Evolutionary conservation across 2,113 vertebrate genomes (phyloP).

Genomic region (Salvator merianae): DNA sequence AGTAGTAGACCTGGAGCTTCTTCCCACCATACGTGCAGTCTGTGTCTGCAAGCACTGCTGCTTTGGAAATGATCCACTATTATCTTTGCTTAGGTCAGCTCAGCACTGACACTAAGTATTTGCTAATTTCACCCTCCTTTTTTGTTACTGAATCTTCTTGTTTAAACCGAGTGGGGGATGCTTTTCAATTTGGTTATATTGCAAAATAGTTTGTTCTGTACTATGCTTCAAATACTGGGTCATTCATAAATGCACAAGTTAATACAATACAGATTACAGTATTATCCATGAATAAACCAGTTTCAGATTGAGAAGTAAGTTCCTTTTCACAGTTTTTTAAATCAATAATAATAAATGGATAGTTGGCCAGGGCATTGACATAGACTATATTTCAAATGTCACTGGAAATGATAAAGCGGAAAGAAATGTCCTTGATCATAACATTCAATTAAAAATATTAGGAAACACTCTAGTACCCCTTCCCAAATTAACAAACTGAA

Average conservation of each 20-base stretch:
- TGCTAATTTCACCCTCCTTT: neutral
- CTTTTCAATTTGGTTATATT: slow-evolving; percentile 52
- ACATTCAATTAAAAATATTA: slow-evolving; percentile 52
- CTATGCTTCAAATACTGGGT: slow-evolving; percentile 33
- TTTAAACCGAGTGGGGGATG: slow-evolving; percentile 36
- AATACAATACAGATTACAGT: slow-evolving; percentile 32
- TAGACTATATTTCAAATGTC: slow-evolving; percentile 51
- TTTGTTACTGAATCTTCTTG: slow-evolving; percentile 29
- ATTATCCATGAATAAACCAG: slow-evolving; percentile 28
- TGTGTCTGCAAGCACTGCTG: no score
- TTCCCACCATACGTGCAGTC: no score
- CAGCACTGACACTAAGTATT: neutral
- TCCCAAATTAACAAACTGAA: slow-evolving; percentile 55
- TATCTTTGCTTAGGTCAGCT: no score
- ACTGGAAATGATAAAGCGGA: slow-evolving; percentile 59
- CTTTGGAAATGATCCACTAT: no score
- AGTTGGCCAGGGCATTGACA: slow-evolving; percentile 38
- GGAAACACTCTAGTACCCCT: slow-evolving; percentile 33
- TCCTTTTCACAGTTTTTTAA: slow-evolving; percentile 16
- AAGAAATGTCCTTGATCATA: slow-evolving; percentile 64
- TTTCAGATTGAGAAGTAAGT: slow-evolving; percentile 18
- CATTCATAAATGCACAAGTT: slow-evolving; percentile 20
- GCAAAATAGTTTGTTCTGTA: slow-evolving; percentile 44
- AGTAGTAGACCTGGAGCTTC: no score
- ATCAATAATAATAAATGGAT: slow-evolving; percentile 33